A percentile compares a stretch with the other conserved stretches of the same genome.
Conservation (phyloP, 2,113 vertebrate genomes). For the Anas platyrhynchos region DNA sequence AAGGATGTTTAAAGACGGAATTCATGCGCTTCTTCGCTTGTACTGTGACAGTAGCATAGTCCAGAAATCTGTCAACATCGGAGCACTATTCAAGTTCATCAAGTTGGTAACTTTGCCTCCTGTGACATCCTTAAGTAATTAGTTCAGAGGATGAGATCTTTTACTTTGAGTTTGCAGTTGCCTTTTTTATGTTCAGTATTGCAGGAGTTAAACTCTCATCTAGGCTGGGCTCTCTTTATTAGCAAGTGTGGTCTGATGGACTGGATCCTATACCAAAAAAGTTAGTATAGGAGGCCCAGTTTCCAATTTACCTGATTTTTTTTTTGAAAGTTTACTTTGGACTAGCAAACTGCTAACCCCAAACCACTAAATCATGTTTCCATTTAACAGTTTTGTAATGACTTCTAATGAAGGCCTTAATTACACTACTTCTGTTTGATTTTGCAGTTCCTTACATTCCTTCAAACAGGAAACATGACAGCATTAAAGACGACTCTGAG, state of each 20-base stretch:
- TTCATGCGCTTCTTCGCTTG: background rate
- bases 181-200: background rate
- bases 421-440: background rate
- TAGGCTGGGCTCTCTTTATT: too few species aligned
- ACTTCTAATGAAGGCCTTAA: background rate
- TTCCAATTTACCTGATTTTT: background rate
- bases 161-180: background rate
- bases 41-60: background rate
- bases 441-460: slow-evolving; percentile 86
- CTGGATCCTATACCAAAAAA: background rate
- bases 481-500: slow-evolving; percentile 89
- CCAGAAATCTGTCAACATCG: background rate
- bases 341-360: background rate
- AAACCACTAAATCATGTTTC: background rate
- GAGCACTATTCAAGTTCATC: background rate
- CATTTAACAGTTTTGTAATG: background rate
- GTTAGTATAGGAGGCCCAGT: background rate
- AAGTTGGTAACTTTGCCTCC: background rate
- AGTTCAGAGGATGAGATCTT: background rate
- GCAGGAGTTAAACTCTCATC: background rate
- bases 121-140: background rate
- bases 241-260: too few species aligned
- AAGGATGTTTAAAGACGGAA: too few species aligned
- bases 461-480: slow-evolving; percentile 87
- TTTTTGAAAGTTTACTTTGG: background rate